Conservation (phyloP, 2,113 vertebrate genomes). For the Anolis sagrei region DNA sequence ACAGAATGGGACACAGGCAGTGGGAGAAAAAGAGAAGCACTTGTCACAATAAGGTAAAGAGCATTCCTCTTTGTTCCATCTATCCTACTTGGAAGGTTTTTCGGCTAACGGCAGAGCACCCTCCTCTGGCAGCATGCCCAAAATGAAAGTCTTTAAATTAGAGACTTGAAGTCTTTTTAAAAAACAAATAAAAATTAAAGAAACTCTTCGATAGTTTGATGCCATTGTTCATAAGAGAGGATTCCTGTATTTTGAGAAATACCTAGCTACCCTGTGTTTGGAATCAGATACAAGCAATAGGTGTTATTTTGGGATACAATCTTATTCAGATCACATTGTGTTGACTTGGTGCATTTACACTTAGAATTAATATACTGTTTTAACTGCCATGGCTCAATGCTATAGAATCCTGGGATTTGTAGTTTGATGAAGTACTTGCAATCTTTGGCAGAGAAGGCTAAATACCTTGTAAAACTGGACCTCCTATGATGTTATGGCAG, state of each 20-base stretch:
- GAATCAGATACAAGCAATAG: background rate
- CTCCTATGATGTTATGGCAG: too few species aligned
- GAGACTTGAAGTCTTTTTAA: conserved; percentile 14
- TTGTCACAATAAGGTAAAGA: conserved; percentile 62
- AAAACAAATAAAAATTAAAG: background rate
- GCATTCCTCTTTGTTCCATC: conserved; percentile 55
- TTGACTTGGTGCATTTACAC: too few species aligned
- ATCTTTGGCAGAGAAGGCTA: too few species aligned
- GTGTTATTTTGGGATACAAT: background rate
- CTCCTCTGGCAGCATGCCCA: conserved; percentile 85
- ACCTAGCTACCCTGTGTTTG: background rate
- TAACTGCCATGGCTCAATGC: too few species aligned
- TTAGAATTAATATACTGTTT: too few species aligned
- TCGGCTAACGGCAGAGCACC: conserved; percentile 82
- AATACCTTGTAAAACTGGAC: too few species aligned
- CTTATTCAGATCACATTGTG: background rate
- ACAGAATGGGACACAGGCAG: conserved; percentile 72
- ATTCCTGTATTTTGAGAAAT: background rate
- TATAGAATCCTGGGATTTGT: too few species aligned
- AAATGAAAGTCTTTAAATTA: conserved; percentile 62
- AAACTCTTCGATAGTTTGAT: background rate
- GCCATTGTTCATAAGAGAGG: background rate
- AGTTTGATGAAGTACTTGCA: too few species aligned
- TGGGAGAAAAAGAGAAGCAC: background rate
- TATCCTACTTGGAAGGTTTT: conserved; percentile 59